Conservation (phyloP, 2,888 invertebrate species). For the Oeneis ivallda region DNA sequence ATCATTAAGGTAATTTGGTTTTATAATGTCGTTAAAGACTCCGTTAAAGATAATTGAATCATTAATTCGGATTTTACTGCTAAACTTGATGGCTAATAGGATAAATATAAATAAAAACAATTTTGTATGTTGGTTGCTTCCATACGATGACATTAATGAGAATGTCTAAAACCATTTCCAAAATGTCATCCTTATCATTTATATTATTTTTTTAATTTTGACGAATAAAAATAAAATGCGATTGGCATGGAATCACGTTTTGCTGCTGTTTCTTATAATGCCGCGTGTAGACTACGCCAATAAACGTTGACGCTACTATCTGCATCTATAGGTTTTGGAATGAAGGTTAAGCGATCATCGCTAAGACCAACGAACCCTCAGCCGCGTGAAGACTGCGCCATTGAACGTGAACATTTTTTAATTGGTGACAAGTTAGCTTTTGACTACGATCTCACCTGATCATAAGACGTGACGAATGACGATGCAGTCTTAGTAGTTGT, state of each 20-base stretch:
- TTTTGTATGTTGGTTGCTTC: neutral
- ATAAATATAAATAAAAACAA: neutral
- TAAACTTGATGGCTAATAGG: neutral
- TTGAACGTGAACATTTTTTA: too few species aligned
- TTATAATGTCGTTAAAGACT: neutral
- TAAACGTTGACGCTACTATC: too few species aligned
- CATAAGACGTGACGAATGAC: too few species aligned
- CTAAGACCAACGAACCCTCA: too few species aligned
- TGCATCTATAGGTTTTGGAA: too few species aligned
- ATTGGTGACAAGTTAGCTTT: too few species aligned
- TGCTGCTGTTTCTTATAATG: constrained; percentile 6
- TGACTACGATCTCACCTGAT: too few species aligned
- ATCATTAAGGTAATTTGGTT: neutral
- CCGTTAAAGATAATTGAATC: constrained; percentile 4
- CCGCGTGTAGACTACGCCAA: neutral
- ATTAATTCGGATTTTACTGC: neutral
- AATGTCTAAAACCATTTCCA: neutral
- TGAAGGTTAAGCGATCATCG: too few species aligned
- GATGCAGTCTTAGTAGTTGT: too few species aligned
- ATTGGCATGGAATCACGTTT: constrained; percentile 13
- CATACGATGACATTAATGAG: neutral
- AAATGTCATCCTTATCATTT: constrained; percentile 1
- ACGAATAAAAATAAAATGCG: constrained; percentile 14
- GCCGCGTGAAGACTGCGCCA: too few species aligned
- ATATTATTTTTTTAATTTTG: neutral